Conservation (phyloP, 2,797 vertebrate genomes). For the Phrynocephalus forsythii region DNA sequence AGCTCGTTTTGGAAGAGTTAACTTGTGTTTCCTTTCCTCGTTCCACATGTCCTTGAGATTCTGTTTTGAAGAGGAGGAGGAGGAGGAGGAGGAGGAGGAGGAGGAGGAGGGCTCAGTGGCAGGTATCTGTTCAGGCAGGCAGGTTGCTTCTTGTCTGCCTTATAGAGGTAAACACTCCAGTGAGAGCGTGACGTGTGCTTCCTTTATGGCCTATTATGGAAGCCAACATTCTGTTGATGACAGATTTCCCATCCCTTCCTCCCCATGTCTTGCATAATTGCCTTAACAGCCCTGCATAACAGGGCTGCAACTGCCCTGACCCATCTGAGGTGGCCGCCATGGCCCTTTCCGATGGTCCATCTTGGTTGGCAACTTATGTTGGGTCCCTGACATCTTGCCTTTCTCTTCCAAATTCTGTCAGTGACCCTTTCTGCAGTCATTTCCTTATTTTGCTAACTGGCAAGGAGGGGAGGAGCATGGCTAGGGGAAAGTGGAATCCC, state of each 20-base stretch:
- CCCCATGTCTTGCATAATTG: conserved; percentile 12
- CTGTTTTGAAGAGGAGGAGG: neutral
- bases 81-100: neutral
- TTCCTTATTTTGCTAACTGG: neutral
- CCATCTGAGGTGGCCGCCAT: conserved; percentile 11
- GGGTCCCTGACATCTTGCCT: conserved; percentile 3
- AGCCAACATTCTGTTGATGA: neutral
- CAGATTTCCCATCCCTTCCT: neutral
- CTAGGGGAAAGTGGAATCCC: too few species aligned
- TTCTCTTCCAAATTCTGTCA: neutral
- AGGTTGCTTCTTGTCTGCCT: neutral
- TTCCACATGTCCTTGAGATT: neutral
- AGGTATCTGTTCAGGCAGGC: neutral
- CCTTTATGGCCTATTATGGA: neutral
- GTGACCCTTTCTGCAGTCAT: too few species aligned
- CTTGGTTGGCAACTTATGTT: conserved; percentile 17
- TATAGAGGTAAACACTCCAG: neutral
- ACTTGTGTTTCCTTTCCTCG: neutral
- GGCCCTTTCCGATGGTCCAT: conserved; percentile 19
- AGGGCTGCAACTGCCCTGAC: neutral
- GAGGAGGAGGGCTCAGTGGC: neutral
- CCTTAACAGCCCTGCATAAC: too few species aligned
- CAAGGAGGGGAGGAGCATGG: neutral
- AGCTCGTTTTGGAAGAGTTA: neutral
- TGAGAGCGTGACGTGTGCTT: neutral